Evolutionary conservation across 2,888 invertebrate genomes (phyloP).

Genomic region (Ischnus inquisitorius): DNA sequence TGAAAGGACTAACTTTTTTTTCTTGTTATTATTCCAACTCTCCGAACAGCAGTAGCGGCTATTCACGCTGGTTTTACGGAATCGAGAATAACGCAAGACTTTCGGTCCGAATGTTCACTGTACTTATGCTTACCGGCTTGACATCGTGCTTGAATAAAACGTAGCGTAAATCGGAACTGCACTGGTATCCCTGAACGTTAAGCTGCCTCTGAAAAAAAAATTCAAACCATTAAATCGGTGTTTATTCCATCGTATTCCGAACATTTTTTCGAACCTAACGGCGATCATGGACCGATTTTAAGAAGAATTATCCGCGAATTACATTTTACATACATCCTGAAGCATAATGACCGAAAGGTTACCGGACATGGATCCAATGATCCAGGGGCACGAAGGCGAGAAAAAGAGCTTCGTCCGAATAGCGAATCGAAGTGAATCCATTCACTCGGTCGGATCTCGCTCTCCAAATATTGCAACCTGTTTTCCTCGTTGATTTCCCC

Average conservation of each 20-base stretch:
- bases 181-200: slow-evolving; percentile 94
- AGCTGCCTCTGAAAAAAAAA: slow-evolving; percentile 91
- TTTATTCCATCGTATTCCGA: slow-evolving; percentile 23
- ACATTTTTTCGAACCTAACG: no score
- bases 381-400: neutral
- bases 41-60: slow-evolving; percentile 1
- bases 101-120: slow-evolving; percentile 5
- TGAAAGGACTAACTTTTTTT: slow-evolving; percentile 47
- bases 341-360: no score
- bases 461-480: neutral
- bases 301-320: no score
- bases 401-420: neutral
- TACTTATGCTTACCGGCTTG: slow-evolving; percentile 90
- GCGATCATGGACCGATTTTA: no score
- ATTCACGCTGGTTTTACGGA: slow-evolving; percentile 13
- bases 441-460: neutral
- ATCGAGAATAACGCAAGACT: slow-evolving; percentile 9
- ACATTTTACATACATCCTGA: no score
- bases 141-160: slow-evolving; percentile 96
- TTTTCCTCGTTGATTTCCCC: neutral
- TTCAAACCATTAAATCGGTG: slow-evolving; percentile 42
- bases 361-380: neutral
- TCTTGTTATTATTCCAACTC: slow-evolving; percentile 3
- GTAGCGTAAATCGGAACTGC: slow-evolving; percentile 94
- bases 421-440: slow-evolving; percentile 6